Conservation (phyloP, 1,140 invertebrate species). For the Oreohelix idahoensis region DNA sequence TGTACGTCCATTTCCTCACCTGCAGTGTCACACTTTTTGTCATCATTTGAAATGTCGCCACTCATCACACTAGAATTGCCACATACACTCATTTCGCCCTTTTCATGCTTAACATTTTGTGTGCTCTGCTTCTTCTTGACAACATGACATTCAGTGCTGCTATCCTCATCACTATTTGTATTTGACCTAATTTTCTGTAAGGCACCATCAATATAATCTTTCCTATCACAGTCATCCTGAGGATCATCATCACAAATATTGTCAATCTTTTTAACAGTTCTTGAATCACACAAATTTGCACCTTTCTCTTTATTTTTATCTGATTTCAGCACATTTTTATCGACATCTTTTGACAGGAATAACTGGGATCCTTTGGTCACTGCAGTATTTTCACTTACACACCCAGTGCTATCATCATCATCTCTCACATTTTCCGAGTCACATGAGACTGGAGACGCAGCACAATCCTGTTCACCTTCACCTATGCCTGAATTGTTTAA, state of each 20-base stretch:
- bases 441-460: neutral
- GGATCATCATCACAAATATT: neutral
- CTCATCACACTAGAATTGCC: neutral
- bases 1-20: neutral
- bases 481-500: neutral
- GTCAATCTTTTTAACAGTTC: neutral
- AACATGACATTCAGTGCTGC: no score
- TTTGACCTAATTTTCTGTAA: neutral
- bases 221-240: neutral
- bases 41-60: slow-evolving; percentile 25
- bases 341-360: neutral
- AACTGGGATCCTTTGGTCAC: neutral
- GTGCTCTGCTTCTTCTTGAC: neutral
- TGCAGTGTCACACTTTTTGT: slow-evolving; percentile 12
- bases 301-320: neutral
- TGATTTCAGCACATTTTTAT: neutral
- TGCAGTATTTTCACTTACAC: neutral
- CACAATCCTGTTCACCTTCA: neutral
- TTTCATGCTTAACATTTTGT: neutral
- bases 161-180: neutral
- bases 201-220: neutral
- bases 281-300: neutral
- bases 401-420: neutral
- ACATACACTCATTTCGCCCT: neutral
- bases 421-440: neutral